Evolutionary conservation across 2,113 vertebrate genomes (phyloP), one percentile per base, ranked within the genome.

Genomic region (Alces alces): DNA sequence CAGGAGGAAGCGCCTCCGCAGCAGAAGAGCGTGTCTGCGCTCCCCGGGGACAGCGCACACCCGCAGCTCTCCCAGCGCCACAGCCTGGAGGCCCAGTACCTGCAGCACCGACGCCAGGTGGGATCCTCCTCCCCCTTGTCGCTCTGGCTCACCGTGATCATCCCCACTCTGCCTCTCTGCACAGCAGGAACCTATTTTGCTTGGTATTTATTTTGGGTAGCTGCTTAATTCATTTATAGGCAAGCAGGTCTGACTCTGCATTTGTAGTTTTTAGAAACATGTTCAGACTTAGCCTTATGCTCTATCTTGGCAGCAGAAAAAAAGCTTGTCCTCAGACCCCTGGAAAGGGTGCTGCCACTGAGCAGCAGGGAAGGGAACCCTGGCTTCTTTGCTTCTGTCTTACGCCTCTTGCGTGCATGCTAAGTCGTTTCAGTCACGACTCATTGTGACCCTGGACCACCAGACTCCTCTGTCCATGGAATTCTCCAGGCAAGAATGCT

Each of bases 71-170:
- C 99, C 84, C 99, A 99, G 27, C 98, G 99, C 97, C 99, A 99
- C 97, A 99, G 99, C 98, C 98, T 99, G 98, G 99, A 99, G 95
- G 99, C 99, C 0, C 99, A 99, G 97, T 99, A 99, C 98, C 99
- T 99, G 89, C 99, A 99, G 86, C 99, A 99, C 89, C 98, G 99
- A 95, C 99, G 99, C 79, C 99, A 99, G 99, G 99, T 99, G 99
- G 87, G 80, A 0, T 0, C 15, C 60, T n/a, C 28, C 33, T 45
- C 33, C 28, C 43, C n/a, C 17, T 36, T 17, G 6, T 30, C 2
- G 5, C 54, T 6, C 17, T 11, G 5, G 33, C 91, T 82, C 25
- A 1, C 50, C 3, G 0, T 28, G 36, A 57, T 36, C 17, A 9
- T 19, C 92, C n/a, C 43, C 25, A 14, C 1, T 7, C 58, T 47